Conservation (phyloP, 2,797 vertebrate genomes). For the Melopsittacus undulatus region DNA sequence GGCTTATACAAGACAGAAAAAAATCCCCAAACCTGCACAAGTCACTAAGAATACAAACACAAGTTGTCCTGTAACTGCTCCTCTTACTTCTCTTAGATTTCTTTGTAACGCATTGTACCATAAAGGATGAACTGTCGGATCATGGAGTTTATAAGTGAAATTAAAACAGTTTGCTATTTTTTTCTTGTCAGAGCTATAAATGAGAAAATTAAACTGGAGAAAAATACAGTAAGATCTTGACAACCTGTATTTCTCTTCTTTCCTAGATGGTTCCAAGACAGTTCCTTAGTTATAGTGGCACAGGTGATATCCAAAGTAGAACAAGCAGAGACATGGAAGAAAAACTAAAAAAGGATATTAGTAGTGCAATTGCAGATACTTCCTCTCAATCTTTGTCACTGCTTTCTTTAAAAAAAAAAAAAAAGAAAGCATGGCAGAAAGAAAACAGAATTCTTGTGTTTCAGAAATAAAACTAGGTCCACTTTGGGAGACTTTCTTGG, state of each 20-base stretch:
- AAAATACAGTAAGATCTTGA: not conserved
- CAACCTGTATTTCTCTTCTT: not conserved
- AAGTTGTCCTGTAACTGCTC: not conserved
- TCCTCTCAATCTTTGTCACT: not conserved
- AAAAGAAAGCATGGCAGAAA: not conserved
- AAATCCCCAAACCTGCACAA: not conserved
- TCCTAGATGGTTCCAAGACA: not conserved
- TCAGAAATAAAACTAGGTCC: not conserved
- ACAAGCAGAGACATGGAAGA: not conserved
- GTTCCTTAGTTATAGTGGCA: conserved; percentile 18
- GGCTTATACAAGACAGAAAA: not conserved
- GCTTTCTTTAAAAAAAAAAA: not conserved
- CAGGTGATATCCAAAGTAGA: conserved; percentile 21
- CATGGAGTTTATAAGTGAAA: not conserved
- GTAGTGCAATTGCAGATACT: not conserved
- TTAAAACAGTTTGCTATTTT: not conserved
- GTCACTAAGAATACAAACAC: not conserved
- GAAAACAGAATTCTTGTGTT: not conserved
- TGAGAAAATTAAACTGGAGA: not conserved
- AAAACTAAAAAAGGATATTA: not conserved
- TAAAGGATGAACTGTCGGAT: not conserved
- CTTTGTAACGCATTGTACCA: not conserved
- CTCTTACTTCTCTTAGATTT: not conserved
- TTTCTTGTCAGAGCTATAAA: not conserved
- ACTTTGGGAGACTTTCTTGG: not conserved